Percentiles rank a stretch among this genome's conserved stretches.
phyloP scores from a whole-genome alignment of 2,888 invertebrate species.

The Mylabris sibirica region DNA sequence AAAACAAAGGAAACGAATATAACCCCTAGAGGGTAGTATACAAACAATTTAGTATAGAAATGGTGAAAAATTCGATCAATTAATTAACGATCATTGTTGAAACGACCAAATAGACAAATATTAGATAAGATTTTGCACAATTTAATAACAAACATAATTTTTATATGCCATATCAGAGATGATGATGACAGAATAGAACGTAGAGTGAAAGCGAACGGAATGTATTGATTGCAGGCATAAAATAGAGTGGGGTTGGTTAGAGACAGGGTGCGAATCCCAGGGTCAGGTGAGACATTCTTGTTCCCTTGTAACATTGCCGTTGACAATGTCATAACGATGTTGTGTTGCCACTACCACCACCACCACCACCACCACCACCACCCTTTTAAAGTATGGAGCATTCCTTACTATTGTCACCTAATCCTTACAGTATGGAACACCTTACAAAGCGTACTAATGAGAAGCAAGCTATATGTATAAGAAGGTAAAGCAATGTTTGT shows the following conservation, averaged over 20 bases:
- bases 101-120: background rate
- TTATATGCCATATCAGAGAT: slow-evolving; percentile 22
- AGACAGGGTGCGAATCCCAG: slow-evolving; percentile 37
- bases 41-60: slow-evolving; percentile 3
- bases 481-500: slow-evolving; percentile 32
- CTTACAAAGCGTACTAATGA: slow-evolving; percentile 45
- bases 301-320: slow-evolving; percentile 42
- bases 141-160: slow-evolving; percentile 32
- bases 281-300: slow-evolving; percentile 44
- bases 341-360: slow-evolving; percentile 36
- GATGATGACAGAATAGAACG: slow-evolving; percentile 32
- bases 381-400: slow-evolving; percentile 16
- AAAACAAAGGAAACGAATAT: slow-evolving; percentile 11
- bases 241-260: slow-evolving; percentile 23
- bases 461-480: slow-evolving; percentile 29
- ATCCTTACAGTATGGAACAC: slow-evolving; percentile 39
- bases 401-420: slow-evolving; percentile 41
- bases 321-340: slow-evolving; percentile 34
- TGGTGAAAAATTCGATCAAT: background rate
- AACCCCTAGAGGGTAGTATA: background rate
- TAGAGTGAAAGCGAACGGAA: slow-evolving; percentile 40
- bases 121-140: background rate
- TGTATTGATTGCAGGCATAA: slow-evolving; percentile 45
- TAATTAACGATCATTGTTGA: background rate
- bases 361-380: slow-evolving; percentile 21